phyloP scores from a whole-genome alignment of 2,113 vertebrate species.

The Carollia perspicillata region DNA sequence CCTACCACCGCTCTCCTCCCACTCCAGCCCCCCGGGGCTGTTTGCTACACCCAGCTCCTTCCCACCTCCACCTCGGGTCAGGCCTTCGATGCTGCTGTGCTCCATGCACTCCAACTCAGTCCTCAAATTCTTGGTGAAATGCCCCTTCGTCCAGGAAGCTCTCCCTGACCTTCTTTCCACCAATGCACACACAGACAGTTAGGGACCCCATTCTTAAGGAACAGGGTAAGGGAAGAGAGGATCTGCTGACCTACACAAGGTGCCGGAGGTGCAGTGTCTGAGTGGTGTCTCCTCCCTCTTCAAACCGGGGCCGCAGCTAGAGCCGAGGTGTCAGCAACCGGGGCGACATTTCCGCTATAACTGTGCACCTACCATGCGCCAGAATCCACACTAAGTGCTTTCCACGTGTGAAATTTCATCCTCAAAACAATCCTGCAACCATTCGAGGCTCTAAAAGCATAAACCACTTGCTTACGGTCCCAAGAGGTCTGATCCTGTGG shows the following conservation, averaged over 20 bases:
- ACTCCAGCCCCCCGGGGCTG: neutral
- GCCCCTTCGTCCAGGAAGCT: neutral
- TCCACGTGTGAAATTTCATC: neutral
- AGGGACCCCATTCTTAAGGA: neutral
- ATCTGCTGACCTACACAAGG: neutral
- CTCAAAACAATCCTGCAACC: neutral
- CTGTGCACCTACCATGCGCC: neutral
- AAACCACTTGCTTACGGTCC: neutral
- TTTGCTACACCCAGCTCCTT: neutral
- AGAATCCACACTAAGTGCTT: neutral
- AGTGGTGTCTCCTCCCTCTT: neutral
- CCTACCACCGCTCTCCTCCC: neutral
- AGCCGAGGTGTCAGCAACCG: neutral
- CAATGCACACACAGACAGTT: neutral
- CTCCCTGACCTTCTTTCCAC: neutral
- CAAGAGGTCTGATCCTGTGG: neutral
- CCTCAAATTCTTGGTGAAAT: slow-evolving; percentile 13
- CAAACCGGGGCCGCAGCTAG: neutral
- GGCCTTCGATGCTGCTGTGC: neutral
- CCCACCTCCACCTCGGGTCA: neutral
- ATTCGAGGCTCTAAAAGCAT: neutral
- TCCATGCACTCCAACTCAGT: neutral
- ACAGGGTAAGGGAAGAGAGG: neutral
- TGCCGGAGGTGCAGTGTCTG: neutral
- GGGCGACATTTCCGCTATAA: neutral